These are phyloP conservation scores for Arenicola marina DNA, from an alignment of 2,888 invertebrate genomes.

Conservation along the genomic window DNA sequence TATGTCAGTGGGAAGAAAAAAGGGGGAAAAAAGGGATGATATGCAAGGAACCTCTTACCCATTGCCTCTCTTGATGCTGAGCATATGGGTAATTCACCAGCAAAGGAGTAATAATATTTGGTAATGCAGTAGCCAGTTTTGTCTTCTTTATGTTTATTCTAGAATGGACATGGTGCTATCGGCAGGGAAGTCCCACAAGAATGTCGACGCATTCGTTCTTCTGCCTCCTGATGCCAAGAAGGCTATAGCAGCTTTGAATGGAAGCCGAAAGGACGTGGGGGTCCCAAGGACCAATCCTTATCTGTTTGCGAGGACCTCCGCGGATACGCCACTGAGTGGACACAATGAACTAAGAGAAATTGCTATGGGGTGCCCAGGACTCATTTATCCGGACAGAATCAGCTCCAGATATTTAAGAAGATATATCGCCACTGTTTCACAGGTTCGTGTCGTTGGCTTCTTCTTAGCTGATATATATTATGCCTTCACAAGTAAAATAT, in stretches of 20 bases:
- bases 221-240: not conserved
- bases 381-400: not conserved
- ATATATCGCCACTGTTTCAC: constrained; percentile 5
- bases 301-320: not conserved
- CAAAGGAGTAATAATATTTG: too few relatives aligned
- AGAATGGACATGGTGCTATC: not conserved
- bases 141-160: too few relatives aligned
- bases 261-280: not conserved
- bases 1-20: too few relatives aligned
- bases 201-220: not conserved
- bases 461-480: too few relatives aligned
- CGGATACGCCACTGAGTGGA: not conserved
- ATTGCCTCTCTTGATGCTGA: too few relatives aligned
- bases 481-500: too few relatives aligned
- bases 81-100: too few relatives aligned
- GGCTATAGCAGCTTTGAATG: not conserved
- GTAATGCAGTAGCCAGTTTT: too few relatives aligned
- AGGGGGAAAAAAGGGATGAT: too few relatives aligned
- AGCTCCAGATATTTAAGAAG: not conserved
- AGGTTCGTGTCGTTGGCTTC: not conserved
- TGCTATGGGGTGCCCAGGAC: not conserved
- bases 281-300: not conserved
- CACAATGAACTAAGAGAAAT: not conserved
- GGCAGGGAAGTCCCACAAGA: not conserved
- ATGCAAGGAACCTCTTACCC: too few relatives aligned